These are phyloP conservation scores for Naso thynnoides DNA, from an alignment of 2,797 vertebrate genomes.

Conservation along the genomic window DNA sequence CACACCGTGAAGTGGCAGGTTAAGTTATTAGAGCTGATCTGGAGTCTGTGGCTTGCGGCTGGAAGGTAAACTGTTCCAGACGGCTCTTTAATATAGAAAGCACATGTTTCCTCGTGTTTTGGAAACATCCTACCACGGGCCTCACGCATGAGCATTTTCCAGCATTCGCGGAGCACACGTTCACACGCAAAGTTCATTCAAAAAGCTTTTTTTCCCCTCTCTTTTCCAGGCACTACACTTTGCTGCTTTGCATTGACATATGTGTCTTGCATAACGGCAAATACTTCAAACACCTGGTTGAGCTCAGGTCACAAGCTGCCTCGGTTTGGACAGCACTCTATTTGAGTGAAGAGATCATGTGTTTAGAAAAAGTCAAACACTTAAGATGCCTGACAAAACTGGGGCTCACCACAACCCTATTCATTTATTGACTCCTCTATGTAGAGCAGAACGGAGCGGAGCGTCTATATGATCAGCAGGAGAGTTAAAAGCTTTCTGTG, in stretches of 20 bases:
- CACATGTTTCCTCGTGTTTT: conserved; percentile 73
- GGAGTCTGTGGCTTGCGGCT: conserved; percentile 60
- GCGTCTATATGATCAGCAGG: conserved; percentile 45
- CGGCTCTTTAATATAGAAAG: conserved; percentile 63
- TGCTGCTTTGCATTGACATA: conserved; percentile 27
- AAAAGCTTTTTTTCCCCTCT: conserved; percentile 14
- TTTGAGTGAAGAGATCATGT: conserved; percentile 52
- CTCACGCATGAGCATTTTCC: conserved; percentile 60
- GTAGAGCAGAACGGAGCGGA: conserved; percentile 37
- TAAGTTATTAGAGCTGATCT: conserved; percentile 70
- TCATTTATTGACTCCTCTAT: conserved; percentile 57
- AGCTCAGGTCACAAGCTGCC: conserved; percentile 29
- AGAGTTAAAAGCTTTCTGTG: conserved; percentile 71
- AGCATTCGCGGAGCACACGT: conserved; percentile 13
- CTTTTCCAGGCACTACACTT: conserved; percentile 11
- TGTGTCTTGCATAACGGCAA: conserved; percentile 30
- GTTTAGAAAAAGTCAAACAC: conserved; percentile 60
- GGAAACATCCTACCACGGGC: conserved; percentile 62
- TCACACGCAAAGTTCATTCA: conserved; percentile 57
- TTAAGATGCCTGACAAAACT: conserved; percentile 62
- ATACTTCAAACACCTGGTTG: conserved; percentile 61
- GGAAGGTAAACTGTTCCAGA: conserved; percentile 69
- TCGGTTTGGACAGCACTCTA: conserved; percentile 39
- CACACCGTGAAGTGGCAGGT: conserved; percentile 64
- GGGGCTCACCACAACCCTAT: conserved; percentile 30